Conservation (phyloP, 2,888 invertebrate genomes). For the Papilio elwesi region DNA sequence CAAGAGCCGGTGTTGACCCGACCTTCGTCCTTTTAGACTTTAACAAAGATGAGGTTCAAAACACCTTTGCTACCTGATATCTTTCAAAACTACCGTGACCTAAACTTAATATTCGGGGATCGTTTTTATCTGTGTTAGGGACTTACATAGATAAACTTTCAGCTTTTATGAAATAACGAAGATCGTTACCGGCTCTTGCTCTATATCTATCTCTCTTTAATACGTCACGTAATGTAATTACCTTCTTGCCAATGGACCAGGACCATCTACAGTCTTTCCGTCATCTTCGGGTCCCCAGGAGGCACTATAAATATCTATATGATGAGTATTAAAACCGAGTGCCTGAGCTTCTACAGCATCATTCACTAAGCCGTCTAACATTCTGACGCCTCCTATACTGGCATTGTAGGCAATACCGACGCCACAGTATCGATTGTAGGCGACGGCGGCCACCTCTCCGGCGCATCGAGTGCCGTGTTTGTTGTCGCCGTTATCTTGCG, state of each 20-base stretch:
- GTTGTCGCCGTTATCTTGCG: conserved; percentile 99
- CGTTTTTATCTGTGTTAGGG: too few relatives aligned
- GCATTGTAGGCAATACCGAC: conserved; percentile 99
- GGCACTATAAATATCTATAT: conserved; percentile 98
- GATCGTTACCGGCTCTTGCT: too few relatives aligned
- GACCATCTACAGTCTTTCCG: conserved; percentile 98
- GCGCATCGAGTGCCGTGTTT: conserved; percentile 99
- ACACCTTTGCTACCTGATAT: too few relatives aligned
- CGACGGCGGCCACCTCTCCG: conserved; percentile 98
- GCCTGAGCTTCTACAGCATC: conserved; percentile 98
- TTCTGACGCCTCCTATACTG: conserved; percentile 97
- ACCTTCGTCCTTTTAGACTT: too few relatives aligned
- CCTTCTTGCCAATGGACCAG: conserved; percentile 93
- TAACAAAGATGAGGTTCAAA: too few relatives aligned
- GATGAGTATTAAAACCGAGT: conserved; percentile 95
- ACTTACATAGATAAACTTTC: too few relatives aligned
- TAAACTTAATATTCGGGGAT: too few relatives aligned
- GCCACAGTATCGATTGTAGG: conserved; percentile 98
- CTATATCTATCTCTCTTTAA: too few relatives aligned
- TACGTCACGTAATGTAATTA: conserved; percentile 45
- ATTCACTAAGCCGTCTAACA: conserved; percentile 98
- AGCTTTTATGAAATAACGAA: too few relatives aligned
- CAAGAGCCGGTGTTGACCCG: too few relatives aligned
- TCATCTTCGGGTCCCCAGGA: conserved; percentile 99
- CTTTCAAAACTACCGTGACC: conserved; percentile 55